A percentile compares a stretch with the other conserved stretches of the same genome.
Conservation (phyloP, 2,113 vertebrate species). For the Macquaria australasica region DNA sequence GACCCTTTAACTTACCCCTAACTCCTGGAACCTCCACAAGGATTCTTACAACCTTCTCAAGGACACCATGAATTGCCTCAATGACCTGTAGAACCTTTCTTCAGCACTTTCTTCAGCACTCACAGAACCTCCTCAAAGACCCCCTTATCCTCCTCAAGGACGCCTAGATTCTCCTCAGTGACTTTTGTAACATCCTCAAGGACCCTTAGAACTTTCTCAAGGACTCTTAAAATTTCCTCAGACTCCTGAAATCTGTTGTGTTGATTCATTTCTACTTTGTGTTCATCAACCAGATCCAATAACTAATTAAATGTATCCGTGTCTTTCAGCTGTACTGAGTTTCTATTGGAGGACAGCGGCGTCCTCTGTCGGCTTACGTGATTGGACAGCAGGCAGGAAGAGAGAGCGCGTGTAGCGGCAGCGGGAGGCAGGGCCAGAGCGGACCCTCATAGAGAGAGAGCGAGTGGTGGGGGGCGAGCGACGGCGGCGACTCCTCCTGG, state of each 20-base stretch:
- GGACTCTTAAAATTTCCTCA: neutral
- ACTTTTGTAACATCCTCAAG: neutral
- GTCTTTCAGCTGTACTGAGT: neutral
- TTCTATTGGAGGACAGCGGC: neutral
- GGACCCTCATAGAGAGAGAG: constrained; percentile 81
- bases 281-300: no score
- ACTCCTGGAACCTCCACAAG: neutral
- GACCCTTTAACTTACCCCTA: no score
- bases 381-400: constrained; percentile 78
- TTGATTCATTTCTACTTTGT: no score
- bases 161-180: no score
- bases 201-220: neutral
- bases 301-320: no score
- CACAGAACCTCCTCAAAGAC: neutral
- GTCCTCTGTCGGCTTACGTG: constrained; percentile 72
- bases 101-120: neutral
- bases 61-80: no score
- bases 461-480: constrained; percentile 69
- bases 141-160: neutral
- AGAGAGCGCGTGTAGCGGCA: constrained; percentile 77
- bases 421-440: constrained; percentile 78
- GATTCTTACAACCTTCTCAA: neutral
- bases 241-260: no score
- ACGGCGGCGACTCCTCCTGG: constrained; percentile 68
- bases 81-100: neutral